Evolutionary conservation across 2,888 invertebrate genomes (phyloP).

Genomic region (Uloborus plumipes): DNA sequence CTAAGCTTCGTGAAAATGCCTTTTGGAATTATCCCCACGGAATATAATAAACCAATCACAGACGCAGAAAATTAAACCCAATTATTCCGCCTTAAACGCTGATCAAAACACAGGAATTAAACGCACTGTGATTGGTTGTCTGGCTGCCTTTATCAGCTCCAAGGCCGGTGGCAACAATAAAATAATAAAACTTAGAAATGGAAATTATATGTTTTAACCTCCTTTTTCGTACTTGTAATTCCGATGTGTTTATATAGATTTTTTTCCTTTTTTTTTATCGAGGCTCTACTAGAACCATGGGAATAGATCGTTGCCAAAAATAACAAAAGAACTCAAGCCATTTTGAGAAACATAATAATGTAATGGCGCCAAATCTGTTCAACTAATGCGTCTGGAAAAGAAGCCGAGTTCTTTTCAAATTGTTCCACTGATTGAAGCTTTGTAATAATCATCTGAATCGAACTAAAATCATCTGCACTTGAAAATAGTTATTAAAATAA

Average conservation of each 20-base stretch:
- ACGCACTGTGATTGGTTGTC: constrained; percentile 29
- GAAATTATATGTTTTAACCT: constrained; percentile 61
- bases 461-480: too few species aligned
- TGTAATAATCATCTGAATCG: too few species aligned
- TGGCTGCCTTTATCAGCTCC: constrained; percentile 5
- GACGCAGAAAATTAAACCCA: constrained; percentile 56
- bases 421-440: too few species aligned
- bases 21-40: constrained; percentile 34
- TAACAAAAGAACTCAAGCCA: constrained; percentile 33
- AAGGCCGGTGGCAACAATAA: constrained; percentile 27
- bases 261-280: constrained; percentile 26
- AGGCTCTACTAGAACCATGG: constrained; percentile 22
- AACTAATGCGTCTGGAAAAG: constrained; percentile 23
- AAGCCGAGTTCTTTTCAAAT: background rate
- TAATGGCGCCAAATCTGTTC: constrained; percentile 55
- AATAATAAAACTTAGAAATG: constrained; percentile 27
- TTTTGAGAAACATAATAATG: constrained; percentile 51
- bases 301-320: constrained; percentile 17
- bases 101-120: constrained; percentile 48
- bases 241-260: constrained; percentile 12
- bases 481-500: too few species aligned
- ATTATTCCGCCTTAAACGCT: constrained; percentile 59
- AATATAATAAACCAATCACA: constrained; percentile 63
- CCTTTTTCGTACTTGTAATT: constrained; percentile 57
- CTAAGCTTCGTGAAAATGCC: too few species aligned